These are phyloP conservation scores for Haplochromis vanheusdeni DNA, from an alignment of 2,113 vertebrate genomes.

Conservation along the genomic window DNA sequence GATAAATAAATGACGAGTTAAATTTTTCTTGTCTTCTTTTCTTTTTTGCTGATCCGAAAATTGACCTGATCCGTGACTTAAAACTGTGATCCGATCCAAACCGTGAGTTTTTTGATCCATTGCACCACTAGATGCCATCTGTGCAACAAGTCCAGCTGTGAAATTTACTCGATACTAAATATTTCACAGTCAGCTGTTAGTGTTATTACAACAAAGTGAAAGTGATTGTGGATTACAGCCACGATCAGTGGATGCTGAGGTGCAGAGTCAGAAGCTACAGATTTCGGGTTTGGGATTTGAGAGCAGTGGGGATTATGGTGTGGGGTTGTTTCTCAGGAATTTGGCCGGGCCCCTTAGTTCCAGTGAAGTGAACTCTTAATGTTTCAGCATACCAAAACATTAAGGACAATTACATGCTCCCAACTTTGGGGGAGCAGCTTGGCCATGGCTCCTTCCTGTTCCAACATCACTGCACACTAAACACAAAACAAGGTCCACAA, in stretches of 20 bases:
- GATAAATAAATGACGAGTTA: neutral
- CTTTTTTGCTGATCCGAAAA: neutral
- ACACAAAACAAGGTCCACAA: neutral
- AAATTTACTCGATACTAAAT: fast-evolving
- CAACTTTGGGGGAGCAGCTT: neutral
- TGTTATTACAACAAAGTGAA: neutral
- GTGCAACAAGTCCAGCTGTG: neutral
- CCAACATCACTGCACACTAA: neutral
- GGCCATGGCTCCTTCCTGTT: neutral
- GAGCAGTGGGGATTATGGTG: neutral
- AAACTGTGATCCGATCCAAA: fast-evolving
- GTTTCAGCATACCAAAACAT: neutral
- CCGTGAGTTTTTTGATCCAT: no score
- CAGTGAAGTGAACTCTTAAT: neutral
- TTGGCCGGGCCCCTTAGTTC: neutral
- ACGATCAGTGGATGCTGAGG: neutral
- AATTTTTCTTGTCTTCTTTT: neutral
- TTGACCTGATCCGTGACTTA: neutral
- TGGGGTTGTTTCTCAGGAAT: neutral
- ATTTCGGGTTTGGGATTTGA: neutral
- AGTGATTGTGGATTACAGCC: neutral
- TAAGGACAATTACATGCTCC: neutral
- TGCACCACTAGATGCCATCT: no score
- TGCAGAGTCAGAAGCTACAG: neutral
- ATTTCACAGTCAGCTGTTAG: neutral